phyloP scores from a whole-genome alignment of 1,140 invertebrate species.

The Probaryconus sp. region DNA sequence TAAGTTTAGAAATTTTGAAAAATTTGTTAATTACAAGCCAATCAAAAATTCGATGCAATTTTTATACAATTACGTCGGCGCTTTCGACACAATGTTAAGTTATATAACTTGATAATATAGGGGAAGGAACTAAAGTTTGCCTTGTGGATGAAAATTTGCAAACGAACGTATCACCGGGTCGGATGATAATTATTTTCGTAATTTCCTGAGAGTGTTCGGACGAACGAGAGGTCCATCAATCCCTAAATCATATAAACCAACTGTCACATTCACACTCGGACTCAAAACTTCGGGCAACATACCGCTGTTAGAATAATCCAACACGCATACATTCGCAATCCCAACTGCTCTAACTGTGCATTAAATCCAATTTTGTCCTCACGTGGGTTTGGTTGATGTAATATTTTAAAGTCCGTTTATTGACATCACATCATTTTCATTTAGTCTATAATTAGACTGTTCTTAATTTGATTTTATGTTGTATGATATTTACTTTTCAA shows the following conservation, averaged over 20 bases:
- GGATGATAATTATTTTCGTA: conserved; percentile 76
- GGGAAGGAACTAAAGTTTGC: conserved; percentile 33
- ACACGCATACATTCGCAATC: conserved; percentile 11
- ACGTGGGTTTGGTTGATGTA: too few species aligned
- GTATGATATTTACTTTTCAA: too few species aligned
- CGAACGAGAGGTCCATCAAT: conserved; percentile 68
- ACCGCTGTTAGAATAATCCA: conserved; percentile 35
- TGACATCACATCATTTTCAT: too few species aligned
- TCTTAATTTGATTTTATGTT: too few species aligned
- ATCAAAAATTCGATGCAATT: too few species aligned
- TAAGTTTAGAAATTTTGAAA: too few species aligned
- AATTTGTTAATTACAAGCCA: too few species aligned
- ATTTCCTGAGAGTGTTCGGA: conserved; percentile 73
- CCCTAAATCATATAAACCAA: conserved; percentile 74
- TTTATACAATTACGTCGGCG: too few species aligned
- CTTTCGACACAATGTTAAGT: too few species aligned
- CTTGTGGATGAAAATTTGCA: conserved; percentile 37
- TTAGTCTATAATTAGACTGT: too few species aligned
- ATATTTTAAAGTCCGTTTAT: too few species aligned
- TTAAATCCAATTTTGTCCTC: conserved; percentile 66
- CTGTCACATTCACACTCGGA: conserved; percentile 72
- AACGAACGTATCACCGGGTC: conserved; percentile 48
- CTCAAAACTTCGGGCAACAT: conserved; percentile 60
- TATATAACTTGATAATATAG: too few species aligned
- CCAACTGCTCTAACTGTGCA: conserved; percentile 6